Evolutionary conservation across 2,888 invertebrate species (phyloP).

Genomic region (Acleris literana): DNA sequence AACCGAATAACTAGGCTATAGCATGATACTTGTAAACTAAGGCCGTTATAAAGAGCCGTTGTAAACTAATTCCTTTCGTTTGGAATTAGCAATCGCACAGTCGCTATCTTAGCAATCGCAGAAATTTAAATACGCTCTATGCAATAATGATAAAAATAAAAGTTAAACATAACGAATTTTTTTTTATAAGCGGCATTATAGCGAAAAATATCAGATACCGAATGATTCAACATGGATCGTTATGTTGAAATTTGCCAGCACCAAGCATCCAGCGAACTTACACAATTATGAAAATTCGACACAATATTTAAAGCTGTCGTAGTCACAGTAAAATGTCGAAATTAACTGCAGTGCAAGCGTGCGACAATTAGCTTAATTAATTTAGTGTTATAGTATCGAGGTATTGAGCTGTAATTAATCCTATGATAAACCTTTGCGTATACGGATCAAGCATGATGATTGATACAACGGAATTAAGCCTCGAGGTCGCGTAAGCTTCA

Average conservation of each 20-base stretch:
- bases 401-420: constrained; percentile 16
- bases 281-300: constrained; percentile 72
- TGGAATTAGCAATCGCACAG: background rate
- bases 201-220: constrained; percentile 44
- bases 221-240: constrained; percentile 44
- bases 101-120: too few species aligned
- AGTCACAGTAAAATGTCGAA: constrained; percentile 55
- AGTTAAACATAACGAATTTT: background rate
- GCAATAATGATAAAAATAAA: too few species aligned
- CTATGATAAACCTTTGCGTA: constrained; percentile 51
- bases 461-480: constrained; percentile 76
- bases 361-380: constrained; percentile 11
- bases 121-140: too few species aligned
- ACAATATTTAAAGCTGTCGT: constrained; percentile 66
- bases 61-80: background rate
- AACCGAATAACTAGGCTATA: background rate
- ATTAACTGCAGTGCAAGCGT: constrained; percentile 53
- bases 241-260: constrained; percentile 67
- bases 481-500: constrained; percentile 11
- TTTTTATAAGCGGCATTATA: constrained; percentile 21
- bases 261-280: constrained; percentile 63
- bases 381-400: constrained; percentile 6
- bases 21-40: background rate
- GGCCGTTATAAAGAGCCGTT: background rate
- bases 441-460: constrained; percentile 70